Conservation (phyloP, 2,888 invertebrate species). For the Synergus japonicus region DNA sequence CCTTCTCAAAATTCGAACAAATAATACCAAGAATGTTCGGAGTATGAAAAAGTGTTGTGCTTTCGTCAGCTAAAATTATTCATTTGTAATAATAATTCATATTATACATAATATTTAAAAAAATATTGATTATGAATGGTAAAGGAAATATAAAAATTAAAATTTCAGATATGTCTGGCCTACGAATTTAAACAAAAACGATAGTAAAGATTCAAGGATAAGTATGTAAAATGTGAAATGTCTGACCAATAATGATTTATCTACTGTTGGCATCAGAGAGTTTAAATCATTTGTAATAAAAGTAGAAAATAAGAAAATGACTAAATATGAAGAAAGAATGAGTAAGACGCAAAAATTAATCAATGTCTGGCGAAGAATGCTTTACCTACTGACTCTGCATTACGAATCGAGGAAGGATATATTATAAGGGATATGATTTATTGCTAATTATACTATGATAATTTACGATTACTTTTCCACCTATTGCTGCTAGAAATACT, state of each 20-base stretch:
- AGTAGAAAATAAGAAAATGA: neutral
- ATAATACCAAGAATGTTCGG: slow-evolving; percentile 49
- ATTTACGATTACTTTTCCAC: neutral
- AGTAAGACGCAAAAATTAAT: neutral
- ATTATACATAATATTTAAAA: no score
- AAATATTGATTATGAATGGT: neutral
- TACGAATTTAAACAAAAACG: neutral
- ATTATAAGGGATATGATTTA: neutral
- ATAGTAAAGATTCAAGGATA: no score
- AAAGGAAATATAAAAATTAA: neutral
- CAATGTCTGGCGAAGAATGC: neutral
- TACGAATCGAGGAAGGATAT: neutral
- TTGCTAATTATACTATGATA: neutral
- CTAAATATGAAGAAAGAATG: neutral
- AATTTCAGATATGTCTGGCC: neutral
- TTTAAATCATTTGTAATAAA: no score
- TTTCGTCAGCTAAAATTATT: no score
- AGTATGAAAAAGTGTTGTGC: slow-evolving; percentile 31
- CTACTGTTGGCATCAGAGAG: neutral
- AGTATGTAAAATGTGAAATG: neutral
- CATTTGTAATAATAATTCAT: no score
- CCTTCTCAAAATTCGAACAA: neutral
- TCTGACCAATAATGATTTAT: neutral
- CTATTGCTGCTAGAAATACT: neutral
- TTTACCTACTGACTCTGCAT: neutral